Base-by-base conservation (phyloP, 2,797 vertebrate genomes). In the Brachymystax lenok region DNA sequence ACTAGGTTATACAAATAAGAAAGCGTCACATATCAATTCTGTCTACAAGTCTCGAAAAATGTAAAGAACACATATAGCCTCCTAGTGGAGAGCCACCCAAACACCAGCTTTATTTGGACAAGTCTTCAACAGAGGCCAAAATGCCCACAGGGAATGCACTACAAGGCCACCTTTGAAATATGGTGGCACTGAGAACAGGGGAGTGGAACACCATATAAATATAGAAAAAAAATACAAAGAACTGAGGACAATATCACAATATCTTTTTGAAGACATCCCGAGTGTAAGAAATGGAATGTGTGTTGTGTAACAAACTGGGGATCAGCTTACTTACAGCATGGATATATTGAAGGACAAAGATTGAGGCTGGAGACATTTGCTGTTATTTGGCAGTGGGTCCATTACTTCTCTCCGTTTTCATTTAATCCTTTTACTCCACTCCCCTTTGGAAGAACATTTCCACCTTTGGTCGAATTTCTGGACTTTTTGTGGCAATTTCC, bases 271-370 rank as follows among this genome's bases (percentile, higher is more conserved):
- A 69, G 78, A 54, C 28, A 69, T 88, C 89, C 33, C 30, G 12
- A 46, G 30, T 73, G 54, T 59, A 61, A 30, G 69, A 46, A 66
- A 24, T 12, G 10, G 33, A 69, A 28, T 16, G 35, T 50, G 71
- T 73, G 76, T 61, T 46, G 89, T 92, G 91, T 88, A 17, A 89
- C 85, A 46, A 79, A 82, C 85, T 88, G 2, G 76, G 61, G 35
- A 33, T 83, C 74, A 84, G 79, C 73, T 92, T 93, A 94, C 93
- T 94, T 94, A 94, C 93, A 92, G 92, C 92, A 91, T 85, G 85
- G 83, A 89, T 87, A 91, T 86, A 91, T 88, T 91, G 87, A 88
- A 88, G 78, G 56, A 69, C 74, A 86, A 80, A 85, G 82, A 54
- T 35, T 56, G 70, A 75, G 28, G 51, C 50, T 17, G 69, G 88